Conservation (phyloP, 2,797 vertebrate genomes). For the Muraenolepis orangiensis region DNA sequence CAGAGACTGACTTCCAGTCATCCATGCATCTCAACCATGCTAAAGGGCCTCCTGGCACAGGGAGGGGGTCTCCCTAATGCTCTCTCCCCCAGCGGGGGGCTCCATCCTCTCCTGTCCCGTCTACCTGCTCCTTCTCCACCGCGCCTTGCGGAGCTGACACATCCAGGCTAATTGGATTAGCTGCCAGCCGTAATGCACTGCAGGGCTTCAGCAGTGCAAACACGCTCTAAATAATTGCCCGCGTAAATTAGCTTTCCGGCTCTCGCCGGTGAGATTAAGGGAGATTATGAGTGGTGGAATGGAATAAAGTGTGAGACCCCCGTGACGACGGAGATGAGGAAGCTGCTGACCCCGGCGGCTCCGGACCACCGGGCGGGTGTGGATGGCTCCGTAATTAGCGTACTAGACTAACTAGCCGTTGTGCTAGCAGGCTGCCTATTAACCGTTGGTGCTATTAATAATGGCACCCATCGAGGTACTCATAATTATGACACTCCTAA, state of each 20-base stretch:
- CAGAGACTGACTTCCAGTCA: conserved; percentile 39
- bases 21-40: conserved; percentile 38
- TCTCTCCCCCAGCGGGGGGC: conserved; percentile 52
- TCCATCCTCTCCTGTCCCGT: conserved; percentile 19
- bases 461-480: conserved; percentile 66
- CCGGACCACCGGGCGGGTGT: conserved; percentile 40
- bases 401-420: conserved; percentile 45
- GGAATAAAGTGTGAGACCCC: conserved; percentile 72
- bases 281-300: conserved; percentile 80
- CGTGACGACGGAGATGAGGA: conserved; percentile 51
- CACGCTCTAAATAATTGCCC: conserved; percentile 82
- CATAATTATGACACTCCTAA: conserved; percentile 72
- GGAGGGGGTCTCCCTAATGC: conserved; percentile 55
- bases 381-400: conserved; percentile 65
- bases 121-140: conserved; percentile 42
- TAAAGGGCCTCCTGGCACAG: conserved; percentile 47
- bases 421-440: conserved; percentile 57
- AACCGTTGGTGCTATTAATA: conserved; percentile 73
- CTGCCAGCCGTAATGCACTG: conserved; percentile 73
- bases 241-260: conserved; percentile 77
- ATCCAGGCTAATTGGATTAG: conserved; percentile 88
- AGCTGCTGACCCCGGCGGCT: conserved; percentile 57
- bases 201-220: conserved; percentile 72
- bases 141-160: conserved; percentile 55
- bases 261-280: conserved; percentile 79